These are phyloP conservation scores for Dicycla oo DNA, from an alignment of 2,888 invertebrate species.

Conservation along the genomic window DNA sequence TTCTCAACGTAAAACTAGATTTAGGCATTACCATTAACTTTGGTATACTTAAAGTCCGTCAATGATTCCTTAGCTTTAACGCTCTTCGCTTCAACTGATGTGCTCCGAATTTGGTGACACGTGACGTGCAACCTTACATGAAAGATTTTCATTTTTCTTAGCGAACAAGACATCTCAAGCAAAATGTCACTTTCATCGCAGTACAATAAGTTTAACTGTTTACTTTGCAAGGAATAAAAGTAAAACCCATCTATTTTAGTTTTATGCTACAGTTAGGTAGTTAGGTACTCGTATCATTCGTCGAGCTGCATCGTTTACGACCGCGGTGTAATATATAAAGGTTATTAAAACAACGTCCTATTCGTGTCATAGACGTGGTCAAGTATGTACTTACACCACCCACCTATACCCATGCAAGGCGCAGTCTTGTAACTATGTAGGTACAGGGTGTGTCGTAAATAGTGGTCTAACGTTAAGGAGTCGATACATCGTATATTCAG, in stretches of 20 bases:
- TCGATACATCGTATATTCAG: too few species aligned
- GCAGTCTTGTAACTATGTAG: too few species aligned
- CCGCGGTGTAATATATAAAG: constrained; percentile 25
- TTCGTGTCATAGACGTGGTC: constrained; percentile 24
- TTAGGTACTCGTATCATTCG: constrained; percentile 32
- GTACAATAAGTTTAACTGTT: not conserved
- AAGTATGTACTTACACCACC: too few species aligned
- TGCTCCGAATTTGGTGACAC: too few species aligned
- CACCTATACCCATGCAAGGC: too few species aligned
- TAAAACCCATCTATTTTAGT: constrained; percentile 15
- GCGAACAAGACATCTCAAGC: not conserved
- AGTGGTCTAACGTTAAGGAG: too few species aligned
- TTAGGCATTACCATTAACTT: not conserved
- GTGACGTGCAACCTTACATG: not conserved
- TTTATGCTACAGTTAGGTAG: constrained; percentile 26
- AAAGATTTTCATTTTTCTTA: not conserved
- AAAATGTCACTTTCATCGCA: not conserved
- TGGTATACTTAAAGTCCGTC: too few species aligned
- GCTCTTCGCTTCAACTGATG: too few species aligned
- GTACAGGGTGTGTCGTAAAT: too few species aligned
- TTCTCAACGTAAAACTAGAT: not conserved
- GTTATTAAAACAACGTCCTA: constrained; percentile 34
- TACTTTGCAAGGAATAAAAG: constrained; percentile 2
- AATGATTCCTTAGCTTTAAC: too few species aligned
- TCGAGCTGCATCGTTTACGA: constrained; percentile 28